Evolutionary conservation across 2,888 invertebrate species (phyloP).

Genomic region (Drosophila tripunctata): DNA sequence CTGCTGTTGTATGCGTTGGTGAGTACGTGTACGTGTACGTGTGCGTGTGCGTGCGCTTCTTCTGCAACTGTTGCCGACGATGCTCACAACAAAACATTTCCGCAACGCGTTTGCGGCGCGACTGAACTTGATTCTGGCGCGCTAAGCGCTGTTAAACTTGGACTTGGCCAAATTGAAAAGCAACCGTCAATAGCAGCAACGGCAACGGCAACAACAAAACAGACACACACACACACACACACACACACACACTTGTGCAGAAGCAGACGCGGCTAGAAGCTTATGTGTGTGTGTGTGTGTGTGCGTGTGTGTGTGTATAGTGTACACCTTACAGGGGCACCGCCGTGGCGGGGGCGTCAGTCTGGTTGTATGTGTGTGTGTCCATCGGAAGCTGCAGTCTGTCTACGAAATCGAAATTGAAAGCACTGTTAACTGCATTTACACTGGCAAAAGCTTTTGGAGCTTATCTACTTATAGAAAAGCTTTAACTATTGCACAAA

Average conservation of each 20-base stretch:
- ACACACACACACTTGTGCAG: constrained; percentile 8
- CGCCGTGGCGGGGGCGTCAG: constrained; percentile 32
- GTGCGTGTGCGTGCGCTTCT: constrained; percentile 14
- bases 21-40: not conserved
- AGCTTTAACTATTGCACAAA: not conserved
- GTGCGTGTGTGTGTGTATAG: not conserved
- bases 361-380: constrained; percentile 6
- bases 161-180: constrained; percentile 76
- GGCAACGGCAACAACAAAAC: constrained; percentile 11
- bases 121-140: constrained; percentile 81
- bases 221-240: not conserved
- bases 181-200: constrained; percentile 51
- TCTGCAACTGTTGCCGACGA: constrained; percentile 58
- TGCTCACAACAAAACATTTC: constrained; percentile 76
- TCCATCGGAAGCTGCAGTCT: constrained; percentile 61
- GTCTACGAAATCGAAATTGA: constrained; percentile 18
- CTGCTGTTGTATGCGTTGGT: not conserved
- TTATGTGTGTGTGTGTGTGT: constrained; percentile 11
- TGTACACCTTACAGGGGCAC: not conserved
- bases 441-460: constrained; percentile 23
- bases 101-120: constrained; percentile 82
- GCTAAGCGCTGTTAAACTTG: constrained; percentile 79
- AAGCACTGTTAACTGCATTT: constrained; percentile 43
- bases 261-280: constrained; percentile 54
- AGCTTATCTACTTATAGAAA: constrained; percentile 20